Percentiles rank a stretch among this genome's conserved stretches.
phyloP scores from a whole-genome alignment of 2,888 invertebrate species.

The Coleophora flavipennella region DNA sequence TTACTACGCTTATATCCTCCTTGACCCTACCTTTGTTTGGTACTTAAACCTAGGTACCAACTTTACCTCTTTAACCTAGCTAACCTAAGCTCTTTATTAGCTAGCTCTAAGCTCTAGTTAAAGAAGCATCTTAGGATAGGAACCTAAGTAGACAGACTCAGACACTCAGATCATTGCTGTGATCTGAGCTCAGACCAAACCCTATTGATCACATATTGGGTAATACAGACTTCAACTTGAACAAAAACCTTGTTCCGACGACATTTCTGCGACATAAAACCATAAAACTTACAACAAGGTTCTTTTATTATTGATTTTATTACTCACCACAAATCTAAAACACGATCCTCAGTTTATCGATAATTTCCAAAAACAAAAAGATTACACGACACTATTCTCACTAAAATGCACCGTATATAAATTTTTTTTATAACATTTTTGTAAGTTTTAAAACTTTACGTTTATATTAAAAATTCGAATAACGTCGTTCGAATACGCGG shows the following conservation, averaged over 20 bases:
- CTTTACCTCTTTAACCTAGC: too few relatives aligned
- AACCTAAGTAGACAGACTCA: too few relatives aligned
- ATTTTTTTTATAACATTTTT: slow-evolving; percentile 27
- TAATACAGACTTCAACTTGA: slow-evolving; percentile 6
- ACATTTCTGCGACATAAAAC: slow-evolving; percentile 9
- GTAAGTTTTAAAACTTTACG: slow-evolving; percentile 14
- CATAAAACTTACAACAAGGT: too few relatives aligned
- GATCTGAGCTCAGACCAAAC: too few relatives aligned
- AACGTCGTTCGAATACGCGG: slow-evolving; percentile 26
- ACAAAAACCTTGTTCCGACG: slow-evolving; percentile 15
- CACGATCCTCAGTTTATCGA: slow-evolving; percentile 5
- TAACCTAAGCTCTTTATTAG: too few relatives aligned
- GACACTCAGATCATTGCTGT: too few relatives aligned
- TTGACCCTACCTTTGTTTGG: too few relatives aligned
- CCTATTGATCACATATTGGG: too few relatives aligned
- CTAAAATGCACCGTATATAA: slow-evolving; percentile 15
- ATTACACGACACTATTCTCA: slow-evolving; percentile 2
- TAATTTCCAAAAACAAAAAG: not conserved
- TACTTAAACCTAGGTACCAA: too few relatives aligned
- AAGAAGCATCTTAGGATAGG: too few relatives aligned
- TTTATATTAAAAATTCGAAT: slow-evolving; percentile 19
- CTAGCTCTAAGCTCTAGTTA: too few relatives aligned
- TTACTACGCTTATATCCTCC: too few relatives aligned
- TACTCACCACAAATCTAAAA: slow-evolving; percentile 9
- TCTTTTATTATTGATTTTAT: slow-evolving; percentile 10